Conservation (phyloP, 1,140 invertebrate genomes). For the Ladona fulva region DNA sequence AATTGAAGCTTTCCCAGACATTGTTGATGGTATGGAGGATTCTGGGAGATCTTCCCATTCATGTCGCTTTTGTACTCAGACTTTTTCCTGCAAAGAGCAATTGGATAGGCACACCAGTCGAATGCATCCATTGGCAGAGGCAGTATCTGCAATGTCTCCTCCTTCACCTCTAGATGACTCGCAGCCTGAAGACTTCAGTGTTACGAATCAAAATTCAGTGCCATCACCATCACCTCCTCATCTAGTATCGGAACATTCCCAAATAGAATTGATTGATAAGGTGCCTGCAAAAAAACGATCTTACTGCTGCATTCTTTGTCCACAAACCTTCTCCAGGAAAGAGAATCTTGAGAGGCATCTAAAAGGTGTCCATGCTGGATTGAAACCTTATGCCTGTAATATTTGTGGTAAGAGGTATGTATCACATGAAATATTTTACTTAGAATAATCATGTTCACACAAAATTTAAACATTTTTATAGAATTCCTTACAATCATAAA, state of each 20-base stretch:
- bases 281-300: not conserved
- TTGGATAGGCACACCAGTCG: not conserved
- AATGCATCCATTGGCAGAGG: not conserved
- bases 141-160: not conserved
- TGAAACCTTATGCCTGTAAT: not conserved
- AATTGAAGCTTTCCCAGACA: not conserved
- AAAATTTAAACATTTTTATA: no score
- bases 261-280: not conserved
- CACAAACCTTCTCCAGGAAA: not conserved
- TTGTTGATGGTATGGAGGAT: not conserved
- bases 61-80: not conserved
- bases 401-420: not conserved
- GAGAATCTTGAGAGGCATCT: not conserved
- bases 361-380: not conserved
- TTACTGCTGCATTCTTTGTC: not conserved
- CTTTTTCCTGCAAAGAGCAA: not conserved
- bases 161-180: not conserved
- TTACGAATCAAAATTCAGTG: not conserved
- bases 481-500: no score
- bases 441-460: no score
- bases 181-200: not conserved
- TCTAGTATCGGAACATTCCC: not conserved
- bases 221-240: not conserved
- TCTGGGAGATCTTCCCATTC: not conserved
- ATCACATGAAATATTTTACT: not conserved